phyloP scores from a whole-genome alignment of 2,797 vertebrate species.

The Trachops cirrhosus region DNA sequence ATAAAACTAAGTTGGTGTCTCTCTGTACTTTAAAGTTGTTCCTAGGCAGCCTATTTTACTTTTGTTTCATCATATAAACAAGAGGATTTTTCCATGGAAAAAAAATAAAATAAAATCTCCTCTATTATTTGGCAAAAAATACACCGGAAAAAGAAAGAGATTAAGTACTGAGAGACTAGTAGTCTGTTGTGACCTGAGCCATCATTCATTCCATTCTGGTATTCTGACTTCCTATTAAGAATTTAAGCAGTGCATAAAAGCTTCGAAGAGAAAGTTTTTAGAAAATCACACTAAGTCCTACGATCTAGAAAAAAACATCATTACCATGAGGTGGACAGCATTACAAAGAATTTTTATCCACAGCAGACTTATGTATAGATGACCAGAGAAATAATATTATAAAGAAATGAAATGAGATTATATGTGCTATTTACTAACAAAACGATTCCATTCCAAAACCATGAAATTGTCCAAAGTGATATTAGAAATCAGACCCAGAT shows the following conservation, averaged over 20 bases:
- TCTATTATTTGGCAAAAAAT: too few species aligned
- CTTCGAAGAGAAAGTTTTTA: neutral
- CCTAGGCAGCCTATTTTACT: constrained; percentile 96
- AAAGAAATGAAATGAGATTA: neutral
- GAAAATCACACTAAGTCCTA: neutral
- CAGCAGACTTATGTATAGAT: neutral
- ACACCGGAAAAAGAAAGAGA: neutral
- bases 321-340: neutral
- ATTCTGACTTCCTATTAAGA: constrained; percentile 13
- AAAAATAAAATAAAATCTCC: neutral
- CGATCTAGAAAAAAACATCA: neutral
- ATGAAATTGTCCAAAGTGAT: neutral
- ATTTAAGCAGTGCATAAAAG: neutral
- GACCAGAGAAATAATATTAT: neutral
- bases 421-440: neutral
- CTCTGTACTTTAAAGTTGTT: constrained; percentile 99
- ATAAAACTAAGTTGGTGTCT: constrained; percentile 90
- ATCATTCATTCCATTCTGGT: neutral
- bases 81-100: constrained; percentile 84
- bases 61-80: constrained; percentile 97
- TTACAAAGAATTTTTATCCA: neutral
- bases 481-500: neutral
- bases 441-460: neutral
- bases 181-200: neutral
- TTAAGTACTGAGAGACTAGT: neutral